Evolutionary conservation across 2,797 vertebrate species (phyloP).

Genomic region (Arctocebus calabarensis): DNA sequence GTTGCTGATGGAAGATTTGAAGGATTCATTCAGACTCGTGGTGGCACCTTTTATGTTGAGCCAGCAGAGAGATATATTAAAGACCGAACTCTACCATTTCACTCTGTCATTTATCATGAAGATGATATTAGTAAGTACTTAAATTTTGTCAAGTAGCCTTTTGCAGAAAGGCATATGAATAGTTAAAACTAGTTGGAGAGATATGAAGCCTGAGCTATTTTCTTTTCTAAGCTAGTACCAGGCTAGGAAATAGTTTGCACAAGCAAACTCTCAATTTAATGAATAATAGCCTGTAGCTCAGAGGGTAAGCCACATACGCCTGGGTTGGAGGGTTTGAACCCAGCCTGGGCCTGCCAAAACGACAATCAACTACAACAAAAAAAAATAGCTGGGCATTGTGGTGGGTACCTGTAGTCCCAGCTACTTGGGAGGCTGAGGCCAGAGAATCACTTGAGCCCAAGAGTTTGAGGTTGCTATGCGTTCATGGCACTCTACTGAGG

Average conservation of each 20-base stretch:
- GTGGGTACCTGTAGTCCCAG: too few relatives aligned
- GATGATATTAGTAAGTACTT: slow-evolving; percentile 96
- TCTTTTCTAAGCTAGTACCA: slow-evolving; percentile 37
- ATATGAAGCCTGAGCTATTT: slow-evolving; percentile 34
- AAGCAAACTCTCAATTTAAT: neutral
- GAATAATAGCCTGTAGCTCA: neutral
- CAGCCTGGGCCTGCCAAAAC: too few relatives aligned
- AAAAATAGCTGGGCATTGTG: too few relatives aligned
- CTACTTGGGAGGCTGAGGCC: too few relatives aligned
- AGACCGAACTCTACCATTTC: slow-evolving; percentile 91
- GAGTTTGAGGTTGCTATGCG: too few relatives aligned
- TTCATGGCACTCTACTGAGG: too few relatives aligned
- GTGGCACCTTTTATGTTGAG: slow-evolving; percentile 97
- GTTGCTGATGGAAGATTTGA: slow-evolving; percentile 97
- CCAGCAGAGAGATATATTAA: slow-evolving; percentile 96
- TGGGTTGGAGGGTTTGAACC: too few relatives aligned
- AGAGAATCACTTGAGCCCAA: too few relatives aligned
- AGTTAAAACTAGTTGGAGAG: slow-evolving; percentile 20
- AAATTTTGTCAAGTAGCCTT: slow-evolving; percentile 60
- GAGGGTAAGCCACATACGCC: too few relatives aligned
- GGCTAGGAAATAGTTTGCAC: slow-evolving; percentile 17
- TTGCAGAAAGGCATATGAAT: slow-evolving; percentile 29
- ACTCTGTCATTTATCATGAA: slow-evolving; percentile 99
- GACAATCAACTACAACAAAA: too few relatives aligned
- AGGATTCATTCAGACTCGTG: slow-evolving; percentile 95